phyloP scores from a whole-genome alignment of 1,140 invertebrate species.

The Bombus breviceps region DNA sequence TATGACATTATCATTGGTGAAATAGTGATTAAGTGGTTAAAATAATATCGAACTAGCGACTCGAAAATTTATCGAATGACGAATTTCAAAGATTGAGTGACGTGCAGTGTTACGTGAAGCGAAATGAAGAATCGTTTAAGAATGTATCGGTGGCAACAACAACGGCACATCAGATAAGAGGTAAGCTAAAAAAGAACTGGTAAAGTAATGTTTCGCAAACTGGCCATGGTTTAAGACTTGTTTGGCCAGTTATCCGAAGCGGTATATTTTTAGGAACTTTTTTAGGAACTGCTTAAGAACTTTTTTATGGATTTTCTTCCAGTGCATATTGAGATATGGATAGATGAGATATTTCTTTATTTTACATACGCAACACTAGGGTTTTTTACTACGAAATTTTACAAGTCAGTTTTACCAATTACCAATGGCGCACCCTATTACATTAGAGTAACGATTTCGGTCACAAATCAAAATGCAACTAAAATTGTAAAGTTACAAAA shows the following conservation, averaged over 20 bases:
- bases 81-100: background rate
- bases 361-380: background rate
- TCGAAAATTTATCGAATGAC: background rate
- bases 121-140: constrained; percentile 16
- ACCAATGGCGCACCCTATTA: too few species aligned
- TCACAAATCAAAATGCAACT: background rate
- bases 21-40: background rate
- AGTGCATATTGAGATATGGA: background rate
- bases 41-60: background rate
- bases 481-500: background rate
- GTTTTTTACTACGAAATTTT: background rate
- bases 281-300: background rate
- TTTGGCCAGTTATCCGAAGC: background rate
- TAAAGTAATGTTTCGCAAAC: background rate
- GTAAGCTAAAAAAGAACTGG: constrained; percentile 8
- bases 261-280: background rate
- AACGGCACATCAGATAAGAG: constrained; percentile 12
- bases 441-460: too few species aligned
- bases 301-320: background rate
- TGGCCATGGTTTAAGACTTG: background rate
- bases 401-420: too few species aligned
- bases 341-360: background rate
- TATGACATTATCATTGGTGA: background rate
- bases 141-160: background rate
- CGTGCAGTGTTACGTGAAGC: background rate